Percentiles rank a stretch among this genome's conserved stretches.
Conservation (phyloP, 2,888 invertebrate species). For the Standfussiana lucernea region DNA sequence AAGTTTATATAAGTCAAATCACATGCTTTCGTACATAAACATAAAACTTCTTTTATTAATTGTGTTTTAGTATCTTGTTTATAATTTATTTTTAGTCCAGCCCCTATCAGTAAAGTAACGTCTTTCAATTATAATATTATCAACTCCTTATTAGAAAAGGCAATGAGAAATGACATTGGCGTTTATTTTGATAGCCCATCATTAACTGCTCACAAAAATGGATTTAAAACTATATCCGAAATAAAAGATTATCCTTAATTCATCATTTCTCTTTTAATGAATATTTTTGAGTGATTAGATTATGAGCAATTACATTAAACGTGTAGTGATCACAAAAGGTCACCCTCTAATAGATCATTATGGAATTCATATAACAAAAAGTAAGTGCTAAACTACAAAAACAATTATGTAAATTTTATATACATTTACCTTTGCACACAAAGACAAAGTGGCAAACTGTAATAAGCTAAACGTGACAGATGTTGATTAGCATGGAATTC, state of each 20-base stretch:
- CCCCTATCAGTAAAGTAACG: background rate
- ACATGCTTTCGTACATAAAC: background rate
- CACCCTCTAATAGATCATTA: background rate
- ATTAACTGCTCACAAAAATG: background rate
- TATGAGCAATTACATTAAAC: no score
- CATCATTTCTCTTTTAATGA: no score
- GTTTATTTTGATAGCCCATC: background rate
- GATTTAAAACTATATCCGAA: no score
- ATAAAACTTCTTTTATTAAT: background rate
- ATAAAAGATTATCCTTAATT: no score
- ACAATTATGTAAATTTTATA: background rate
- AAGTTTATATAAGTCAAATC: background rate
- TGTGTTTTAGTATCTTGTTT: background rate
- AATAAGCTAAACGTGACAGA: constrained; percentile 32
- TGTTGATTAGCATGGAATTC: constrained; percentile 48
- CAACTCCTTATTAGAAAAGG: background rate
- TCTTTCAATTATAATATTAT: background rate
- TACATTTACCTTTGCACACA: constrained; percentile 1
- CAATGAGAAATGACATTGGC: constrained; percentile 11
- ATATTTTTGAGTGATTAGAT: no score
- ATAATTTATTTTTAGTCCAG: background rate
- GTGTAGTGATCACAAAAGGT: background rate
- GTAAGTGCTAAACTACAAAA: background rate
- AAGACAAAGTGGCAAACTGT: constrained; percentile 11
- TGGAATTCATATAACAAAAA: background rate